Conservation (phyloP, 2,888 invertebrate species). For the Athalia rosae region DNA sequence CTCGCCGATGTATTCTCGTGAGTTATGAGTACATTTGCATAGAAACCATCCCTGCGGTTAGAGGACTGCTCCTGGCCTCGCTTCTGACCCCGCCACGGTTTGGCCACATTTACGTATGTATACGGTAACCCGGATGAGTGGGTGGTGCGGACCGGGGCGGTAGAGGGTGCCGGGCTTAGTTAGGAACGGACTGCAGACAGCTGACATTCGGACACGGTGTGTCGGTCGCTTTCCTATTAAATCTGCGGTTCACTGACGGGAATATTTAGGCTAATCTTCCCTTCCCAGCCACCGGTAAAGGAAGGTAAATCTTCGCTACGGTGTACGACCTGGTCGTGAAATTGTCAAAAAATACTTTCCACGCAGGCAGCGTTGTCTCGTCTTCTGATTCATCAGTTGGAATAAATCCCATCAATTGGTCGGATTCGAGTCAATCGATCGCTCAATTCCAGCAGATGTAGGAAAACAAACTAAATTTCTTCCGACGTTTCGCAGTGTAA, state of each 20-base stretch:
- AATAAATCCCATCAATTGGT: no score
- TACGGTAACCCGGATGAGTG: conserved; percentile 49
- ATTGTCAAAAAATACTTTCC: background rate
- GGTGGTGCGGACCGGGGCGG: conserved; percentile 48
- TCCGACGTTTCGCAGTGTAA: background rate
- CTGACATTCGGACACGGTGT: conserved; percentile 60
- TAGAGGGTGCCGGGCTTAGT: background rate
- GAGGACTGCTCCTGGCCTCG: background rate
- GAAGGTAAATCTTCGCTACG: background rate
- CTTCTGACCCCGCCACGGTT: conserved; percentile 50
- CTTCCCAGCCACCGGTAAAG: background rate
- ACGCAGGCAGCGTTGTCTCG: background rate
- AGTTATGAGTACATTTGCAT: conserved; percentile 68
- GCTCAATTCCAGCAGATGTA: background rate
- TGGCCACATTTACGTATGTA: conserved; percentile 47
- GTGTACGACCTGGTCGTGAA: background rate
- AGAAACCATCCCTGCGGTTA: conserved; percentile 58
- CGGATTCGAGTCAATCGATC: background rate
- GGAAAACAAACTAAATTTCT: conserved; percentile 28
- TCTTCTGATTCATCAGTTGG: no score
- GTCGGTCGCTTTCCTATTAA: conserved; percentile 56
- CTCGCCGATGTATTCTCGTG: conserved; percentile 55
- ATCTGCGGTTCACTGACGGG: conserved; percentile 52
- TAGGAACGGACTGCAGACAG: conserved; percentile 48
- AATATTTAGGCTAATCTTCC: conserved; percentile 32